These are phyloP conservation scores for Halichondria panicea DNA, from an alignment of 37 sponge, comb jelly and placozoan species.

Conservation along the genomic window DNA sequence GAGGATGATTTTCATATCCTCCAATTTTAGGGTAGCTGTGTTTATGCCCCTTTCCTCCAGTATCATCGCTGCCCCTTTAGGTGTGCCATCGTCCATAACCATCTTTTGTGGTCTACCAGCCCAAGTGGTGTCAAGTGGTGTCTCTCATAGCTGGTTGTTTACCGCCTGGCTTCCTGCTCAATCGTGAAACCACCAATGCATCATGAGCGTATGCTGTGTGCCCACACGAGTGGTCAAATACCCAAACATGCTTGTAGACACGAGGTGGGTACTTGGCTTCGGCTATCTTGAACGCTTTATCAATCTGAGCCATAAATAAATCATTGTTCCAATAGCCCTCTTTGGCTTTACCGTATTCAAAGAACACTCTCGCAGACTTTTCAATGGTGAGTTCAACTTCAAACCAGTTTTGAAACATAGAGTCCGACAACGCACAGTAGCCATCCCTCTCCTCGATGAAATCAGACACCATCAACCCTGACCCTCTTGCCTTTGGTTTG, in stretches of 20 bases:
- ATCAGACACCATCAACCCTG: slow-evolving; percentile 42
- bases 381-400: neutral
- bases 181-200: neutral
- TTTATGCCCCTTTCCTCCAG: too few relatives aligned
- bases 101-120: neutral
- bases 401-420: neutral
- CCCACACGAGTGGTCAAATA: slow-evolving; percentile 53
- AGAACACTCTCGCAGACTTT: slow-evolving; percentile 4
- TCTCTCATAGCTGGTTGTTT: too few relatives aligned
- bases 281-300: slow-evolving; percentile 29
- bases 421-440: slow-evolving; percentile 9
- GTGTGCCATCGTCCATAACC: neutral
- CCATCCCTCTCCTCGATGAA: slow-evolving; percentile 36
- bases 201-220: slow-evolving; percentile 16
- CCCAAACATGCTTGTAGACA: slow-evolving; percentile 22
- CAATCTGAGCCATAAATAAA: slow-evolving; percentile 25
- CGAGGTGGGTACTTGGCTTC: slow-evolving; percentile 32
- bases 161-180: too few relatives aligned
- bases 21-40: neutral
- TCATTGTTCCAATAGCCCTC: slow-evolving; percentile 40
- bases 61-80: neutral
- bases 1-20: slow-evolving; percentile 10
- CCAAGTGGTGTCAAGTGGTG: too few relatives aligned
- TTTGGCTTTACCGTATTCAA: slow-evolving; percentile 41
- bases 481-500: slow-evolving; percentile 41